These are phyloP conservation scores for Drosophila kepulauana DNA, from an alignment of 1,140 invertebrate species.

Conservation along the genomic window DNA sequence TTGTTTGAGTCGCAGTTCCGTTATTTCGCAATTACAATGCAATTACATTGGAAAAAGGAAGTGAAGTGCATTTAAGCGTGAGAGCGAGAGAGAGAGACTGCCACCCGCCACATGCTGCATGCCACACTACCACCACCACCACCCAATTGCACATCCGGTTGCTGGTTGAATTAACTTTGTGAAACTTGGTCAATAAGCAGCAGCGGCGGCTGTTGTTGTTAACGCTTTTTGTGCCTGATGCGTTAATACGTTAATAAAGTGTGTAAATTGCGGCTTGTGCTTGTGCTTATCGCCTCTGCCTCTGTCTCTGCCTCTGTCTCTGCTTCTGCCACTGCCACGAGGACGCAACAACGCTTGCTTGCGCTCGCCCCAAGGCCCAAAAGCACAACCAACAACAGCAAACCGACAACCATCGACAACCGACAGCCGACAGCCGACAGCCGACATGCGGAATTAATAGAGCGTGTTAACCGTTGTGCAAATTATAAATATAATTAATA, in stretches of 20 bases:
- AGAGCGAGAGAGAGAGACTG: constrained; percentile 5
- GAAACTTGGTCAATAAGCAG: constrained; percentile 45
- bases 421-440: constrained; percentile 20
- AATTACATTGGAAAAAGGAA: constrained; percentile 76
- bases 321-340: constrained; percentile 43
- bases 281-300: constrained; percentile 72
- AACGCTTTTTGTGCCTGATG: constrained; percentile 51
- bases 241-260: constrained; percentile 84
- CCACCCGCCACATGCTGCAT: not conserved
- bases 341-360: constrained; percentile 37
- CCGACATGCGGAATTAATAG: constrained; percentile 73
- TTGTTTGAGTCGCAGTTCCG: constrained; percentile 54
- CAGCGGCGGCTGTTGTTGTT: constrained; percentile 22
- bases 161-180: constrained; percentile 46
- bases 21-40: constrained; percentile 80
- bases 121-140: constrained; percentile 13
- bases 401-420: constrained; percentile 23
- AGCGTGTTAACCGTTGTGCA: constrained; percentile 84
- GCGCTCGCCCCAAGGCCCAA: constrained; percentile 22
- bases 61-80: constrained; percentile 77
- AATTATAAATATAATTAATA: constrained; percentile 84
- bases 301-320: constrained; percentile 34
- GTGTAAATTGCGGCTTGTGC: constrained; percentile 76
- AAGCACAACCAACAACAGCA: constrained; percentile 20
- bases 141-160: constrained; percentile 46